Base-by-base conservation (phyloP, 2,888 invertebrate species). In the Campoletis raptor region DNA sequence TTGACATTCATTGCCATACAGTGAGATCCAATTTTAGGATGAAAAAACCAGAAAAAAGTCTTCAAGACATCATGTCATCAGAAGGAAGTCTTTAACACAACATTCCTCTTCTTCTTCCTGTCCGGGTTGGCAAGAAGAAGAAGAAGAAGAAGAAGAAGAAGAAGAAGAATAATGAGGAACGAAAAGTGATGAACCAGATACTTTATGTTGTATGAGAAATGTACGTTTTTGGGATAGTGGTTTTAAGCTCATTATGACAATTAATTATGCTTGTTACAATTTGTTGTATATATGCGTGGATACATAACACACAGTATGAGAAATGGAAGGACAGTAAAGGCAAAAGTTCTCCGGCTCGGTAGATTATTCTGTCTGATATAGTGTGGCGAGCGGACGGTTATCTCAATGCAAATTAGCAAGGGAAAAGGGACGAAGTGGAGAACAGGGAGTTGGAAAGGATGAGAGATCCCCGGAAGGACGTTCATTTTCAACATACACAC, bases 391-490 rank as follows among this genome's bases (percentile, higher is more conserved):
- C 77, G 83, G 78, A 78, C 81, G 83, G 86, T 86, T 83, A 83
- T 86, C 86, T 86, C 86, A 83, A 86, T 86, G 86, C 86, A 86
- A 86, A 86, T 86, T 86, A 86, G 83, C 48, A n/a, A 48, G 45
- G 72, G 66, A 66, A 76, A 82, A 82, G 82, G 77, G 81, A 10
- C 12, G 57, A 57, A 24, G 61, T 36, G 24, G 73, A 7, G 40
- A 74, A 42, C n/a, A n/a, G 42, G 72, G 61, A 48, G 36, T 42
- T 52, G 45, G 52, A 10, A 72, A 42, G 83, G 36, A 83, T 48
- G 80, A 70, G 66, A 76, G 73, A 30, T 45, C 70, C 61, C 37
- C 52, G 66, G 80, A 77, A 81, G 83, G 77, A 78, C 83, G 80
- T 76, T 83, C 52, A 80, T 83, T 86, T 86, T 86, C 83, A 77